A percentile compares a stretch with the other conserved stretches of the same genome.
Evolutionary conservation across 30 jellyfish, hydroid and myxozoan species (phyloP).

Genomic region (Phacellophora camtschatica): DNA sequence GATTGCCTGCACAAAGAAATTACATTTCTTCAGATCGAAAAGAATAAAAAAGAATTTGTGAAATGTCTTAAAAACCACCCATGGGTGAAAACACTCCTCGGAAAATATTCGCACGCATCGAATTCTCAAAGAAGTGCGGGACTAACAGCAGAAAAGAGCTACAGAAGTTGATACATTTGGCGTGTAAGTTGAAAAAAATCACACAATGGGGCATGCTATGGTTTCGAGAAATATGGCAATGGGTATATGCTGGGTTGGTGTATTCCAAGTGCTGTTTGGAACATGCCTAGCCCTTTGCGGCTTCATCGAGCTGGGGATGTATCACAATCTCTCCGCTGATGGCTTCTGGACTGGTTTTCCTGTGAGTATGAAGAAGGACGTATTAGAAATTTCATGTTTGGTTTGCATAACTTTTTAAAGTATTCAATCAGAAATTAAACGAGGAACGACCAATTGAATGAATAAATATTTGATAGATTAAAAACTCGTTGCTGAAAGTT

Average conservation of each 20-base stretch:
- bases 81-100: not conserved
- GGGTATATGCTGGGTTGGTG: constrained; percentile 62
- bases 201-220: constrained; percentile 40
- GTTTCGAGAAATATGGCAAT: constrained; percentile 31
- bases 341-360: constrained; percentile 91
- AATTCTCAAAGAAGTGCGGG: too few species aligned
- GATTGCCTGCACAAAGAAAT: not conserved
- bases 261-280: constrained; percentile 66
- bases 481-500: too few species aligned
- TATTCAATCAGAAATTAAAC: too few species aligned
- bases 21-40: not conserved
- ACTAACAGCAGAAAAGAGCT: too few species aligned
- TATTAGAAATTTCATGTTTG: not conserved
- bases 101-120: too few species aligned
- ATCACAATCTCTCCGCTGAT: constrained; percentile 57
- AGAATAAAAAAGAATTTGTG: not conserved
- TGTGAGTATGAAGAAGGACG: constrained; percentile 14
- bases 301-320: constrained; percentile 74
- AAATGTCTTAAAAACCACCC: not conserved
- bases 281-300: constrained; percentile 81
- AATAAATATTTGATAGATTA: too few species aligned
- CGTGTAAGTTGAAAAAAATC: too few species aligned
- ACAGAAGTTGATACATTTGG: too few species aligned
- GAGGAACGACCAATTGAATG: too few species aligned
- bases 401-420: too few species aligned